These are phyloP conservation scores for Carcinoscorpius rotundicauda DNA, from an alignment of 1,140 invertebrate species.

Conservation along the genomic window DNA sequence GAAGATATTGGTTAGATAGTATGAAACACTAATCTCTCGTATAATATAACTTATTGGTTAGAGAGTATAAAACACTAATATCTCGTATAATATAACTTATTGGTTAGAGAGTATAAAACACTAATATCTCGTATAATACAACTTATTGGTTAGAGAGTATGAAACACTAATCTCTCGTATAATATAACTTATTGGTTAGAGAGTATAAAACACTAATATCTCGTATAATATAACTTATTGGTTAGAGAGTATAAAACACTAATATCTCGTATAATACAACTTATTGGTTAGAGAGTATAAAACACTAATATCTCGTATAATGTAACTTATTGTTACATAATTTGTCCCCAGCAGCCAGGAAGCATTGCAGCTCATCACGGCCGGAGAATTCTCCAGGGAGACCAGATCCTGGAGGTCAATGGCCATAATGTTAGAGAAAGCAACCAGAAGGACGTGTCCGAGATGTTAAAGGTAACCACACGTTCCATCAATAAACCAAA, in stretches of 20 bases:
- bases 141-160: not conserved
- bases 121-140: too few species aligned
- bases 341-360: slow-evolving; percentile 23
- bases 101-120: not conserved
- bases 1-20: too few species aligned
- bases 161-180: too few species aligned
- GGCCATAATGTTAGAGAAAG: slow-evolving; percentile 25
- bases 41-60: not conserved
- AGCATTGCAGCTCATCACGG: slow-evolving; percentile 25
- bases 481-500: too few species aligned
- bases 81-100: too few species aligned
- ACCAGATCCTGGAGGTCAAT: slow-evolving; percentile 27
- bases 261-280: too few species aligned
- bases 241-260: too few species aligned
- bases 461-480: slow-evolving; percentile 13
- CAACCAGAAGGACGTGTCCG: slow-evolving; percentile 27
- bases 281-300: too few species aligned
- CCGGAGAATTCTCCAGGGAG: slow-evolving; percentile 24
- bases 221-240: not conserved
- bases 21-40: too few species aligned
- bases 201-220: too few species aligned
- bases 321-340: not conserved
- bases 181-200: not conserved
- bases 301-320: too few species aligned
- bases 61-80: too few species aligned